Base-by-base conservation (phyloP, 2,797 vertebrate species). In the Sciurus vulgaris region DNA sequence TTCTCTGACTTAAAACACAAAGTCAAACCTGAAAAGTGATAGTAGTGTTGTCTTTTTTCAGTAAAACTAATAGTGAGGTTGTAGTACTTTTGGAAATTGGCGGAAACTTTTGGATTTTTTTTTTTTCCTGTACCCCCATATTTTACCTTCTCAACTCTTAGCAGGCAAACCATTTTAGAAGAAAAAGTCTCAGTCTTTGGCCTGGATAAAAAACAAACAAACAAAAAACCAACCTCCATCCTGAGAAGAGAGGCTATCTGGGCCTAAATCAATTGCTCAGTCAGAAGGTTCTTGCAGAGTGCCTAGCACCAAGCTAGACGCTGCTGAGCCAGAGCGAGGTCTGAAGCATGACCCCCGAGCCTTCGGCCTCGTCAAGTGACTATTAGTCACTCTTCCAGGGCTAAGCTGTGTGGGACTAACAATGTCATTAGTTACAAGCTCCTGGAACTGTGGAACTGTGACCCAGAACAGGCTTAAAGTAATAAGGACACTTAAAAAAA, bases 371-470 rank as follows among this genome's bases (percentile, higher is more conserved):
- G 20, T 49, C 44, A 20, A 84, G 33, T 35, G 54, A 87, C n/a
- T 85, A 49, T 56, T 38, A 92, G 86, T 96, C 83, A 93, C 77
- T 86, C 84, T 92, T 91, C 67, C 35, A 87, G 89, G 86, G 69
- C 44, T 87, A 91, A 94, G 49, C 95, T 92, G 49, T 59, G 26
- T 49, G 35, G 63, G 84, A 81, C 41, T 94, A 90, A 95, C 12
- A 87, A 70, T 89, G 73, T 77, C 73, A 67, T 70, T 89, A 96
- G 86, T 86, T 95, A 93, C 96, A 91, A 83, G 86, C 85, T 85
- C 7, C 11, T 61, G 72, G 44, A 96, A 94, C 18, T 38, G 20
- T 0, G 4, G 49, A 87, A 81, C 85, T 49, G 61, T 92, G 91
- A 84, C 76, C 30, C 44, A 54, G 9, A 81, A 94, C 49, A 95